These are phyloP conservation scores for Nanorana parkeri DNA, from an alignment of 2,113 vertebrate genomes.

Conservation along the genomic window DNA sequence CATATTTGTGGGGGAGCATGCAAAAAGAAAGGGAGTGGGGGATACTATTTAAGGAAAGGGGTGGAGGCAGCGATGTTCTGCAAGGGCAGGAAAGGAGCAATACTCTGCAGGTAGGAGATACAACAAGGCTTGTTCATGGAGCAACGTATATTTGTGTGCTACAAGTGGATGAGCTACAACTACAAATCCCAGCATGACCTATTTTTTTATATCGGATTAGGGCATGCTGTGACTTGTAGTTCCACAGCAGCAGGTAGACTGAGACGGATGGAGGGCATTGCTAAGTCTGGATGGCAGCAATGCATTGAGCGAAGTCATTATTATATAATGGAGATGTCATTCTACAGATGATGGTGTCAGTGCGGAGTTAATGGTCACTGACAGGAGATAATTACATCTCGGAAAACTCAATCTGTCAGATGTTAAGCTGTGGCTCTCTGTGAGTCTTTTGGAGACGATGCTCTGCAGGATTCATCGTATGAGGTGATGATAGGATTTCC, in stretches of 20 bases:
- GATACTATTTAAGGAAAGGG: not conserved
- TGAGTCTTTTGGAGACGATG: too few species aligned
- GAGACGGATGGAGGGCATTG: not conserved
- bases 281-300: not conserved
- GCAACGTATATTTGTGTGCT: too few species aligned
- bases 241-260: not conserved
- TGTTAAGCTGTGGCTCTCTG: not conserved
- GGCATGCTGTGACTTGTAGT: not conserved
- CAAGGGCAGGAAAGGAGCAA: not conserved
- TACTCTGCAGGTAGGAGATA: not conserved
- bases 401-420: not conserved
- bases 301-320: not conserved
- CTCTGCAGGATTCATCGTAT: not conserved
- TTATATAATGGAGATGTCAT: not conserved
- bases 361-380: not conserved
- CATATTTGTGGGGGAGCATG: slow-evolving; percentile 9
- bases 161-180: not conserved
- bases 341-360: not conserved
- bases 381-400: not conserved
- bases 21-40: not conserved
- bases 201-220: too few species aligned
- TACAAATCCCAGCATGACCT: too few species aligned
- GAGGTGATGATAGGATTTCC: too few species aligned
- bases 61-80: not conserved
- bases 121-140: too few species aligned